These are phyloP conservation scores for Hipparchia semele DNA, from an alignment of 2,888 invertebrate species.

Conservation along the genomic window DNA sequence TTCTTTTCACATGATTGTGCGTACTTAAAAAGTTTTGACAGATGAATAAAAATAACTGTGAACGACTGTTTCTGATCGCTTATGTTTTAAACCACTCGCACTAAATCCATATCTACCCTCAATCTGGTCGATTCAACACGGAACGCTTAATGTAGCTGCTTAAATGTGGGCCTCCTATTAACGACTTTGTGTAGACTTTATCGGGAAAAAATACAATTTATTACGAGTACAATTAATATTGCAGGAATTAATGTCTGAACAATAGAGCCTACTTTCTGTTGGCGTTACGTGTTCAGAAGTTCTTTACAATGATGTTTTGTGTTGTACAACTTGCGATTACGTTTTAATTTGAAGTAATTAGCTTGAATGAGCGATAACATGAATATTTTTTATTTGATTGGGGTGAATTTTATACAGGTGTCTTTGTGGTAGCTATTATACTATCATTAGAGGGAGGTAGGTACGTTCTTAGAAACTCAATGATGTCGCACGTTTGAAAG, in stretches of 20 bases:
- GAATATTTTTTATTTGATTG: background rate
- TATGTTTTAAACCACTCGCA: conserved; percentile 41
- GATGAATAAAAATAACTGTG: background rate
- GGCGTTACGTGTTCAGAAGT: conserved; percentile 20
- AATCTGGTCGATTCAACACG: conserved; percentile 70
- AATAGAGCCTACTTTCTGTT: conserved; percentile 24
- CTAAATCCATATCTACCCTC: conserved; percentile 64
- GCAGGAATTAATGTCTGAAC: conserved; percentile 36
- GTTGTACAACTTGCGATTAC: conserved; percentile 19
- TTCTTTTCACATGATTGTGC: too few species aligned
- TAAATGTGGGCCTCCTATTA: conserved; percentile 46
- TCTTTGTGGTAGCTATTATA: too few species aligned
- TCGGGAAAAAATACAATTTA: conserved; percentile 45
- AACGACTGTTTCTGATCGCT: conserved; percentile 11
- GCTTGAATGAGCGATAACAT: background rate
- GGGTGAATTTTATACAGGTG: too few species aligned
- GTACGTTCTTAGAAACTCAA: too few species aligned
- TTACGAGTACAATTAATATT: conserved; percentile 43
- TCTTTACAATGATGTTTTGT: conserved; percentile 21
- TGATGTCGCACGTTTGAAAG: too few species aligned
- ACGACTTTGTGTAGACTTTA: conserved; percentile 45
- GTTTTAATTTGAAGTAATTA: conserved; percentile 23
- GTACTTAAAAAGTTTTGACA: background rate
- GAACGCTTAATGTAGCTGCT: conserved; percentile 61
- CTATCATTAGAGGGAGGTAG: too few species aligned